phyloP scores from a whole-genome alignment of 2,888 invertebrate species.

The Tipula confusa region DNA sequence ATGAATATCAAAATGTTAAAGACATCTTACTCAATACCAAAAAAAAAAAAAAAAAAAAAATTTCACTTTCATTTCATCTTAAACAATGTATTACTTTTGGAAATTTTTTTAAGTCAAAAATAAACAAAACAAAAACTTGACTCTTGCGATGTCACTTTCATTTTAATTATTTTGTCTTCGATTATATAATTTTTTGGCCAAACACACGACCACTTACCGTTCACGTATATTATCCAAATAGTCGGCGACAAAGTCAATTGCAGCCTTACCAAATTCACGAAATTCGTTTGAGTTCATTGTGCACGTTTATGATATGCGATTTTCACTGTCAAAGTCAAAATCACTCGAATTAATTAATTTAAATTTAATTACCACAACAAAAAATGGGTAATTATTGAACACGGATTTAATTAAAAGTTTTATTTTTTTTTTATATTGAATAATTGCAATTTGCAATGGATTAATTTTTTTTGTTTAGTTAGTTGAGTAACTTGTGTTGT shows the following conservation, averaged over 20 bases:
- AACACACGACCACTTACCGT: slow-evolving; percentile 53
- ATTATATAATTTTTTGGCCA: neutral
- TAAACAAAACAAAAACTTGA: neutral
- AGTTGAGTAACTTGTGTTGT: neutral
- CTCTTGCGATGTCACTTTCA: neutral
- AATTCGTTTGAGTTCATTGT: slow-evolving; percentile 74
- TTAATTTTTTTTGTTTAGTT: too few species aligned
- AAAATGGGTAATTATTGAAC: too few species aligned
- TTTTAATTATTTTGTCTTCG: neutral
- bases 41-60: neutral
- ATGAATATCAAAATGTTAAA: neutral
- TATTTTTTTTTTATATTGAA: neutral
- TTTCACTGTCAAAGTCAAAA: neutral
- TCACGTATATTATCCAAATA: slow-evolving; percentile 81
- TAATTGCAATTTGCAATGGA: neutral
- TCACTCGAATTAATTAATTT: neutral
- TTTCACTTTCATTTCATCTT: neutral
- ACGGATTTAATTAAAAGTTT: too few species aligned
- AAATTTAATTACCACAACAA: too few species aligned
- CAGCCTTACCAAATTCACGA: slow-evolving; percentile 77
- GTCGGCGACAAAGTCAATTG: slow-evolving; percentile 86
- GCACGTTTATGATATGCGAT: slow-evolving; percentile 36
- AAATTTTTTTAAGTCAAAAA: neutral
- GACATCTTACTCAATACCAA: neutral
- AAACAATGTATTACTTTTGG: neutral